Conservation (phyloP, 2,888 invertebrate genomes). For the Petrolisthes manimaculis region DNA sequence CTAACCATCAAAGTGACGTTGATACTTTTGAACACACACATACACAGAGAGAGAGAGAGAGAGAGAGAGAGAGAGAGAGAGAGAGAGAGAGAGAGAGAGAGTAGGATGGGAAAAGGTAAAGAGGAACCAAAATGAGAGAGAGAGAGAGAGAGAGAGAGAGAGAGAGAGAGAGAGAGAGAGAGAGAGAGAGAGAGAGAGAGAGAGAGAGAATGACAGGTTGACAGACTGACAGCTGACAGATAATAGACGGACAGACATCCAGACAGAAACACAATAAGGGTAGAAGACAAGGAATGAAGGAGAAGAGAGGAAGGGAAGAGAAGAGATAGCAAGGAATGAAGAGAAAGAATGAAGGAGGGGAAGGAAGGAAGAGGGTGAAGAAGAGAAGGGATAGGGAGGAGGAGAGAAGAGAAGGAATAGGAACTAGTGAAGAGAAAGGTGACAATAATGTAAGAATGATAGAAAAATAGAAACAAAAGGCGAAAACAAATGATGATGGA, state of each 20-base stretch:
- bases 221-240: not conserved
- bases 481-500: not conserved
- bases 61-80: slow-evolving; percentile 18
- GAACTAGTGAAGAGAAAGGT: too few relatives aligned
- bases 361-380: not conserved
- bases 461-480: not conserved
- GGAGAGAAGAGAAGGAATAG: not conserved
- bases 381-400: not conserved
- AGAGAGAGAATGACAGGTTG: not conserved
- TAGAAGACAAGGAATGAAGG: not conserved
- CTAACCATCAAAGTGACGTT: too few relatives aligned
- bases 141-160: not conserved
- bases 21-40: too few relatives aligned
- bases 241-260: too few relatives aligned
- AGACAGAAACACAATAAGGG: not conserved
- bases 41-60: not conserved
- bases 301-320: not conserved
- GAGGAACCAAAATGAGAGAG: not conserved
- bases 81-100: not conserved
- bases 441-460: not conserved
- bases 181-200: not conserved
- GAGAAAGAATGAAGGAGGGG: not conserved
- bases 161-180: not conserved
- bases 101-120: not conserved
- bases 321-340: not conserved